Conservation (phyloP, 2,888 invertebrate species). For the Eupithecia exiguata region DNA sequence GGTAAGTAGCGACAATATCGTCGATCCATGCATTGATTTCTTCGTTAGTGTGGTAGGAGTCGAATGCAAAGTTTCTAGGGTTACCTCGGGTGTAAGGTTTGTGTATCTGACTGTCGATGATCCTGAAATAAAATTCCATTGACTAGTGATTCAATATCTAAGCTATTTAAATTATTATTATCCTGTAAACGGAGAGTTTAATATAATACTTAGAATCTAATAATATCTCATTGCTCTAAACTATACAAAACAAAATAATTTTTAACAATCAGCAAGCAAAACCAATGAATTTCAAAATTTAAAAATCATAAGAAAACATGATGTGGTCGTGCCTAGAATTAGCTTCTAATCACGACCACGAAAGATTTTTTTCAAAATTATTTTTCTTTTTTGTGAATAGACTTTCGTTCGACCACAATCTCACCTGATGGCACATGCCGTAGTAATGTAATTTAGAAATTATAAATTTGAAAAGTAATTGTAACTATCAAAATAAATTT, state of each 20-base stretch:
- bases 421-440: too few species aligned
- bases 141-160: neutral
- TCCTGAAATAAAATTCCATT: conserved; percentile 52
- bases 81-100: conserved; percentile 49
- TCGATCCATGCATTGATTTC: conserved; percentile 85
- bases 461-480: neutral
- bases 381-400: too few species aligned
- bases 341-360: neutral
- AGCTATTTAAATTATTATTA: too few species aligned
- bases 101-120: conserved; percentile 73
- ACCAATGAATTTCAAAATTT: neutral
- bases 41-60: conserved; percentile 82
- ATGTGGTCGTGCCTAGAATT: neutral
- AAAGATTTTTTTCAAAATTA: neutral
- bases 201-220: too few species aligned
- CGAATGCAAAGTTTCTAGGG: conserved; percentile 70
- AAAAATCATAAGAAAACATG: too few species aligned
- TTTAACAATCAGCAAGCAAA: neutral
- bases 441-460: too few species aligned
- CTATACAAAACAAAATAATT: neutral
- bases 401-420: too few species aligned
- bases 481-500: neutral
- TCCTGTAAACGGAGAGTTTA: neutral
- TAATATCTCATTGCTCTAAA: too few species aligned
- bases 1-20: conserved; percentile 70